Evolutionary conservation across 2,888 invertebrate genomes (phyloP).

Genomic region (Drosophila planitibia): DNA sequence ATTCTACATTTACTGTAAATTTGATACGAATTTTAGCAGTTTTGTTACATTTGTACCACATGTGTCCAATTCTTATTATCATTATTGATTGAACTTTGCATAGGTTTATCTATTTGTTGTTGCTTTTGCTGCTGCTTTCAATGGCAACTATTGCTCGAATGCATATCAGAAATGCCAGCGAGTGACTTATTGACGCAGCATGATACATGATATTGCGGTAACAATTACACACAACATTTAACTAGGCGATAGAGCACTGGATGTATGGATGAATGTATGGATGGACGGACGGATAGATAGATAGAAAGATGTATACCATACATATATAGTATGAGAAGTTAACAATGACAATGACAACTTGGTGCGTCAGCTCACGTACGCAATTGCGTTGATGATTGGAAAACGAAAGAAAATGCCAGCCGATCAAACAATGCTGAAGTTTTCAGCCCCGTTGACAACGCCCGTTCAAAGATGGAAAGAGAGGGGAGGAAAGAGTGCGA

Average conservation of each 20-base stretch:
- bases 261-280: conserved; percentile 13
- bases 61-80: neutral
- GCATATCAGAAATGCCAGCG: conserved; percentile 68
- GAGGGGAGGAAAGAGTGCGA: neutral
- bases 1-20: neutral
- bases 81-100: neutral
- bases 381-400: conserved; percentile 77
- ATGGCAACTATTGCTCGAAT: conserved; percentile 51
- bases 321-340: conserved; percentile 15
- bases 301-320: neutral
- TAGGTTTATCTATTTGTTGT: neutral
- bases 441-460: conserved; percentile 59
- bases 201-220: conserved; percentile 57
- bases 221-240: conserved; percentile 49
- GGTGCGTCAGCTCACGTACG: conserved; percentile 71
- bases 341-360: conserved; percentile 52
- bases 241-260: conserved; percentile 35
- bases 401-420: conserved; percentile 61
- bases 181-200: conserved; percentile 79
- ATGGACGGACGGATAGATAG: neutral
- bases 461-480: conserved; percentile 29
- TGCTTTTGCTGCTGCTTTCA: neutral
- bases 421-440: conserved; percentile 38
- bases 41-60: neutral
- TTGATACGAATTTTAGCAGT: neutral